phyloP scores from a whole-genome alignment of 2,113 vertebrate genomes.

The Hemiscyllium ocellatum region DNA sequence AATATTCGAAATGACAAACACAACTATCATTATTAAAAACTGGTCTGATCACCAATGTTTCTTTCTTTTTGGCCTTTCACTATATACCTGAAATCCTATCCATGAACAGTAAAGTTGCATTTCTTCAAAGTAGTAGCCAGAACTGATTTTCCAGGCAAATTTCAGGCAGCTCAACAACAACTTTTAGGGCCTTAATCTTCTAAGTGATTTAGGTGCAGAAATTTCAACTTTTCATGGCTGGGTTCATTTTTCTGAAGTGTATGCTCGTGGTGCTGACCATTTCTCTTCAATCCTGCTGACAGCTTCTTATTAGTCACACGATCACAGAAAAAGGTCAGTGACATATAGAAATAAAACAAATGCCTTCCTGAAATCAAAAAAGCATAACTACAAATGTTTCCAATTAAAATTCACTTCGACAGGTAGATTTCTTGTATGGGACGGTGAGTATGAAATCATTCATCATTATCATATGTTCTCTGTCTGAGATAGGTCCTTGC shows the following conservation, averaged over 20 bases:
- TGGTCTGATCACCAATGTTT: background rate
- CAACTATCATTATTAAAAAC: background rate
- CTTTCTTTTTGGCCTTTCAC: background rate
- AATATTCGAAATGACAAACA: background rate
- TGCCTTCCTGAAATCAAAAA: background rate
- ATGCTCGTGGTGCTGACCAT: background rate
- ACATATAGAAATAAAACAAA: too few species aligned
- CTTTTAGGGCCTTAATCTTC: background rate
- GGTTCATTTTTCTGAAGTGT: background rate
- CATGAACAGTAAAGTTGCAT: background rate
- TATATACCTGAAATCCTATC: background rate
- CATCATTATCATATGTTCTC: background rate
- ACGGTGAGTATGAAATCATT: background rate
- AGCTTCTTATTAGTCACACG: background rate
- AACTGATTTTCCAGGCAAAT: background rate
- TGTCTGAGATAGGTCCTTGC: background rate
- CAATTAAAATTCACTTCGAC: background rate
- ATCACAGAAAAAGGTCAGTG: background rate
- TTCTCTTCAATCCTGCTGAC: background rate
- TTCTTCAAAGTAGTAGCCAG: background rate
- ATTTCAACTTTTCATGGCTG: slow-evolving; percentile 8
- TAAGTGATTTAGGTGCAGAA: background rate
- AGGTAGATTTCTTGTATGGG: background rate
- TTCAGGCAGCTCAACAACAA: background rate
- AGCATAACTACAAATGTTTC: background rate